Conservation (phyloP, 2,113 vertebrate genomes). For the Mormyrus lacerda region DNA sequence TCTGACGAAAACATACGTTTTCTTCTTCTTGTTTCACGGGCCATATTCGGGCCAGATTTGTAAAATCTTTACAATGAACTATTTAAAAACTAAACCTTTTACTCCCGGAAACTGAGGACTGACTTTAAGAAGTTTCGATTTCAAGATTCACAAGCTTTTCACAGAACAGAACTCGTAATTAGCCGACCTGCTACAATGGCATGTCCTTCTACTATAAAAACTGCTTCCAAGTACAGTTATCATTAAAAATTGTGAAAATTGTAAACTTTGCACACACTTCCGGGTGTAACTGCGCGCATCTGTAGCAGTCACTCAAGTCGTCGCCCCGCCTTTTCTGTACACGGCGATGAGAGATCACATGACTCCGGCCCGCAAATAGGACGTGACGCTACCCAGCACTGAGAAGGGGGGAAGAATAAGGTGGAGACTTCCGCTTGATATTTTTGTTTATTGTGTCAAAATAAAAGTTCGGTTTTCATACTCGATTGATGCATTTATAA, state of each 20-base stretch:
- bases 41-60: background rate
- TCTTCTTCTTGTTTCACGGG: background rate
- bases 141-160: background rate
- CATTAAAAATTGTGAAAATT: background rate
- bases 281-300: background rate
- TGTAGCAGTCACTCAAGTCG: background rate
- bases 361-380: background rate
- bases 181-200: background rate
- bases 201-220: background rate
- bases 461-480: background rate
- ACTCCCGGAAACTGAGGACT: background rate
- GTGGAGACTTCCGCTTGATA: background rate
- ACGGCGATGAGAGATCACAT: background rate
- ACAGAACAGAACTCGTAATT: background rate
- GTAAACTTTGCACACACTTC: background rate
- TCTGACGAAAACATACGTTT: background rate
- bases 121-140: background rate
- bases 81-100: background rate
- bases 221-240: background rate
- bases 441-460: background rate
- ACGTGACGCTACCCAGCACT: background rate
- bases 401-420: background rate
- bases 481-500: background rate
- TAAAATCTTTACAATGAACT: background rate
- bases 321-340: background rate